A percentile compares a stretch with the other conserved stretches of the same genome.
These are phyloP conservation scores for Coelogynopora nodosa DNA, from an alignment of 2,888 invertebrate genomes.

Conservation along the genomic window DNA sequence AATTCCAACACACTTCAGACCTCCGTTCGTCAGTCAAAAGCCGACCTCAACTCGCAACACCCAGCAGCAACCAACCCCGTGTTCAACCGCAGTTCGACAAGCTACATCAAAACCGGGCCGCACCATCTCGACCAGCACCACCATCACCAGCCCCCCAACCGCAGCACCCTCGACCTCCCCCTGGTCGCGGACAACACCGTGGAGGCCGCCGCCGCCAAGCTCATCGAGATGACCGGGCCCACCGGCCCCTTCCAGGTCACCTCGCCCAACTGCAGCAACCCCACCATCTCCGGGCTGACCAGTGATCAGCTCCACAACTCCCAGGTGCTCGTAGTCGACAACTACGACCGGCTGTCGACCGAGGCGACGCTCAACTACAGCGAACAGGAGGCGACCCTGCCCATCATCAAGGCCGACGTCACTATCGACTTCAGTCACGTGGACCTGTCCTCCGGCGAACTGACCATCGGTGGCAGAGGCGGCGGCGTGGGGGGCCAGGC, in stretches of 20 bases:
- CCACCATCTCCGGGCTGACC: too few species aligned
- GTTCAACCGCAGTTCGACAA: not conserved
- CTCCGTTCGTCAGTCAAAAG: not conserved
- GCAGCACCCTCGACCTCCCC: too few species aligned
- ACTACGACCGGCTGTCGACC: not conserved
- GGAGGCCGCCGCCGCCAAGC: not conserved
- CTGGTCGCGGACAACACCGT: too few species aligned
- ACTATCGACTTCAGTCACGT: not conserved
- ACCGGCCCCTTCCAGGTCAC: too few species aligned
- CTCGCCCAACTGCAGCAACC: too few species aligned
- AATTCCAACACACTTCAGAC: not conserved
- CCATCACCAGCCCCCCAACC: too few species aligned
- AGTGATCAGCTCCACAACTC: not conserved
- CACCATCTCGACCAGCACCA: too few species aligned
- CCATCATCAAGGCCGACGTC: not conserved
- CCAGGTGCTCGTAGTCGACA: not conserved
- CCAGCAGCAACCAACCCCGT: not conserved
- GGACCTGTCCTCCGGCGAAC: too few species aligned
- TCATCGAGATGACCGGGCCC: not conserved
- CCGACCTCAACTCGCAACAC: not conserved
- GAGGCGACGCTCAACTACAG: not conserved
- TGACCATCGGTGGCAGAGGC: too few species aligned
- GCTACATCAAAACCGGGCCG: too few species aligned
- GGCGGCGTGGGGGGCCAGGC: too few species aligned
- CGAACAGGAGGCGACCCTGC: not conserved